Evolutionary conservation across 2,888 invertebrate genomes (phyloP).

Genomic region (Nudaria mundana): DNA sequence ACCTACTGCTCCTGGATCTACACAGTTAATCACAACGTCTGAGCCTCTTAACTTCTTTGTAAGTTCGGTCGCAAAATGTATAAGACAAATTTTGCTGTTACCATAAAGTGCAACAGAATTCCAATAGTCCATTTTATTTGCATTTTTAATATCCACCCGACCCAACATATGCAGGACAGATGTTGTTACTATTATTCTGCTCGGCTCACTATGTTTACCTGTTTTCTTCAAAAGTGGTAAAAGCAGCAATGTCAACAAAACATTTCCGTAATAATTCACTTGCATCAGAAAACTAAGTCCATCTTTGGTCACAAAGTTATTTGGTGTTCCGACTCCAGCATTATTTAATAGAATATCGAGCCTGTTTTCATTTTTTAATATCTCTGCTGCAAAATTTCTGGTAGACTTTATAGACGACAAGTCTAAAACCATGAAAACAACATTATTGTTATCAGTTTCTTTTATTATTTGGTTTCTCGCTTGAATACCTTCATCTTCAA

Average conservation of each 20-base stretch:
- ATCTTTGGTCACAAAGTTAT: constrained; percentile 83
- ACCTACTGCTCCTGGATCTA: constrained; percentile 90
- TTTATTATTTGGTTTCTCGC: constrained; percentile 80
- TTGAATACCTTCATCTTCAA: constrained; percentile 43
- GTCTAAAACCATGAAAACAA: constrained; percentile 86
- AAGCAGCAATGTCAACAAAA: constrained; percentile 75
- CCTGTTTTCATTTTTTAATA: constrained; percentile 84
- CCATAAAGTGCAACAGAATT: not conserved
- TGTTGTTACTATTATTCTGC: constrained; percentile 66
- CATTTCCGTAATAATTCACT: constrained; percentile 95
- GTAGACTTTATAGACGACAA: constrained; percentile 86
- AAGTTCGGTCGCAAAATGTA: constrained; percentile 80
- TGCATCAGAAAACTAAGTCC: constrained; percentile 93
- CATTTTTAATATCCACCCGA: not conserved
- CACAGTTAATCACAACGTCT: constrained; percentile 86
- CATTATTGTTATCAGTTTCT: constrained; percentile 82
- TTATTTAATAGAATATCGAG: constrained; percentile 93
- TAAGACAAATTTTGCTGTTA: constrained; percentile 84
- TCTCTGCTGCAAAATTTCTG: constrained; percentile 87
- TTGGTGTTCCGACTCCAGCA: constrained; percentile 84
- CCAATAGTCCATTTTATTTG: not conserved
- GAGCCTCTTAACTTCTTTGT: constrained; percentile 67
- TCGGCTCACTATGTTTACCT: constrained; percentile 48
- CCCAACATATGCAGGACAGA: not conserved
- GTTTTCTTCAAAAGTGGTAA: constrained; percentile 41